phyloP scores from a whole-genome alignment of 2,113 vertebrate genomes.

The Sialia sialis region DNA sequence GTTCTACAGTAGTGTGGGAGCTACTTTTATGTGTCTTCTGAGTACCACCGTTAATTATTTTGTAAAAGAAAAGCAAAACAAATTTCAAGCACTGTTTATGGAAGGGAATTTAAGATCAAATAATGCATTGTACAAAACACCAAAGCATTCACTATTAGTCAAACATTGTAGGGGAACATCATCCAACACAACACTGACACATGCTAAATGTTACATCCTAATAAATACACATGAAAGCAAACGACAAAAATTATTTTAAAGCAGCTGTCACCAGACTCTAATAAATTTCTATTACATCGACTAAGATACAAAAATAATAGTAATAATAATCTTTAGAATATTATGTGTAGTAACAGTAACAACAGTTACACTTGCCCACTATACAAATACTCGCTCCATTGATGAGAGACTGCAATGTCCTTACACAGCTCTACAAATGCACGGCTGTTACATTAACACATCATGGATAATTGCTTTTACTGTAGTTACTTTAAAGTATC shows the following conservation, averaged over 20 bases:
- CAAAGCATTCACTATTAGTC: neutral
- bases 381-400: neutral
- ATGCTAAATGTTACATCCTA: conserved; percentile 14
- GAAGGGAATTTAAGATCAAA: conserved; percentile 16
- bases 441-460: neutral
- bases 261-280: neutral
- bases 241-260: neutral
- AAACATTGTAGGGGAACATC: neutral
- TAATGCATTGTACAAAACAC: conserved; percentile 27
- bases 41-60: neutral
- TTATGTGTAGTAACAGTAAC: neutral
- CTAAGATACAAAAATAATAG: conserved; percentile 28
- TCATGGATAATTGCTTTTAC: neutral
- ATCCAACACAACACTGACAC: neutral
- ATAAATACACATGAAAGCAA: conserved; percentile 12
- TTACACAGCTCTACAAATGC: neutral
- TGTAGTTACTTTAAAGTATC: conserved; percentile 15
- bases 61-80: neutral
- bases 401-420: neutral
- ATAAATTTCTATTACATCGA: conserved; percentile 5
- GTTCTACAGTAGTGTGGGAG: neutral
- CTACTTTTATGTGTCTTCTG: neutral
- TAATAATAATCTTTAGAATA: neutral
- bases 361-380: conserved; percentile 9
- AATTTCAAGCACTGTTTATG: neutral